Evolutionary conservation across 2,797 vertebrate genomes (phyloP), one percentile per base, ranked within the genome.

Genomic region (Rachycentron canadum): DNA sequence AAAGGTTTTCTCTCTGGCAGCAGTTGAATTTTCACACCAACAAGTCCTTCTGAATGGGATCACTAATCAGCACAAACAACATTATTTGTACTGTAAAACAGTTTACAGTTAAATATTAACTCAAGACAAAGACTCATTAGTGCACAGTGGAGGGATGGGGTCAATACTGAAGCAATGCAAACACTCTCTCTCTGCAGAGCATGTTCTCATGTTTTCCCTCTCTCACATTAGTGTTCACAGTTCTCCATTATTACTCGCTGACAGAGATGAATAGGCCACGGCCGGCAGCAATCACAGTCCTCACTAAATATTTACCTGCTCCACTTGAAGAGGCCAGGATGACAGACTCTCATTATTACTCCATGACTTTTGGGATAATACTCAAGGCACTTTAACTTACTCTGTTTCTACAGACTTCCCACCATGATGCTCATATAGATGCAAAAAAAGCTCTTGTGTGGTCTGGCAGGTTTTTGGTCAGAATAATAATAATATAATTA

Each of bases 241-340:
- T 53, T 88, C 86, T 85, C 63, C 84, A 89, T 92, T 92, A 91
- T 86, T 78, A 73, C 86, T 30, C 4, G 41, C 41, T 85, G 91
- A 93, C 90, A 90, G 86, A 90, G 86, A 93, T 79, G 81, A 90
- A 93, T 86, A 79, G 70, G 66, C 79, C 65, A 53, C 61, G 76
- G 83, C 85, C 74, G 12, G 78, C 73, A 82, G 90, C 88, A 73
- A 83, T 87, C 85, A 67, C 82, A 76, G 70, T 88, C 86, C 88
- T 92, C 85, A 68, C 87, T 91, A 94, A 93, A 93, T 92, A 93
- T 93, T 93, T 92, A 92, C 88, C 85, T 87, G 83, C 72, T 84
- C 70, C 55, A 50, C 88, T 86, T 83, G 69, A 90, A 64, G 81
- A 85, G 84, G 78, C 79, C 81, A 41, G 50, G 61, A 78, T 81